Conservation (phyloP, 1,140 invertebrate genomes). For the Triops longicaudatus region DNA sequence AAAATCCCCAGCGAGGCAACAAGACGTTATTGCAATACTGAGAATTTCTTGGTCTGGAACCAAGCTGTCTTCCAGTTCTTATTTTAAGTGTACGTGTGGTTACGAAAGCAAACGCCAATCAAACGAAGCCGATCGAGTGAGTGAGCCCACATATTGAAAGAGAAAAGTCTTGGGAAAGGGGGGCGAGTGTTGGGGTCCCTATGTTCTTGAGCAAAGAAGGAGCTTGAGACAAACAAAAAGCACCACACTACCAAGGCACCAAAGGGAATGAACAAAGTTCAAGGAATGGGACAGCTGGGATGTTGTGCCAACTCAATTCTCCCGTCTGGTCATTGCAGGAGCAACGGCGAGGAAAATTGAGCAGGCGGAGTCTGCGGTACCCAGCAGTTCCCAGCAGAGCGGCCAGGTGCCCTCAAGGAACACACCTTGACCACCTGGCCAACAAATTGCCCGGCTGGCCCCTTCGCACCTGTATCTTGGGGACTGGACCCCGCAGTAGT, state of each 20-base stretch:
- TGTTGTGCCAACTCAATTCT: constrained; percentile 15
- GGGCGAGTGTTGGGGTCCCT: no score
- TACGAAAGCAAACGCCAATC: no score
- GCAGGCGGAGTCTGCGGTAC: constrained; percentile 9
- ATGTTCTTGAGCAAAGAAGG: background rate
- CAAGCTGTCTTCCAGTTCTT: no score
- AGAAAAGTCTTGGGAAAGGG: no score
- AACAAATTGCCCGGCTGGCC: constrained; percentile 13
- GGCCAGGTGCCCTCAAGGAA: constrained; percentile 13
- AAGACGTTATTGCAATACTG: background rate
- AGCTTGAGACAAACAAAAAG: background rate
- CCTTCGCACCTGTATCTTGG: background rate
- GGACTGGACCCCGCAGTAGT: background rate
- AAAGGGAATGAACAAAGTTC: constrained; percentile 12
- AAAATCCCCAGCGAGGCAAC: background rate
- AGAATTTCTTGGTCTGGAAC: no score
- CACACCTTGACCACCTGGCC: constrained; percentile 13
- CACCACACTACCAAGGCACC: background rate
- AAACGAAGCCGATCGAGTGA: no score
- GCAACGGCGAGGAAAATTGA: constrained; percentile 10
- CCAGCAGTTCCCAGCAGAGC: constrained; percentile 8
- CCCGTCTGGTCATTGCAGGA: constrained; percentile 6
- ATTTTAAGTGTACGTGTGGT: no score
- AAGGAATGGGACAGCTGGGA: constrained; percentile 10
- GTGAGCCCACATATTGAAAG: no score